A percentile compares a stretch with the other conserved stretches of the same genome.
Evolutionary conservation across 2,113 vertebrate species (phyloP).

Genomic region (Ranitomeya variabilis): DNA sequence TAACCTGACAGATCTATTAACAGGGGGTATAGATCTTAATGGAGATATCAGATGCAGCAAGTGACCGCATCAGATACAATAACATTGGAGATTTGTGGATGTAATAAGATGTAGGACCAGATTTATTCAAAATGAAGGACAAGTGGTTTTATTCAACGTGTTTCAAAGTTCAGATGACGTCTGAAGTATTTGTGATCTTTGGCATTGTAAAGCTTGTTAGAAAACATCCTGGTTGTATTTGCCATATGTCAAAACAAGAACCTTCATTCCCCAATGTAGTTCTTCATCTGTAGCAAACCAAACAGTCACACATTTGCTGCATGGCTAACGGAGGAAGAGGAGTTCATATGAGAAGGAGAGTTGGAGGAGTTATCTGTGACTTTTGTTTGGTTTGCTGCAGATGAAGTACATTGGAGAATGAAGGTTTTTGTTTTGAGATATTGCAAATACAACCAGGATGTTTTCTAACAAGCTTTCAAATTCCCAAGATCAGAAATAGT

Average conservation of each 20-base stretch:
- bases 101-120: too few species aligned
- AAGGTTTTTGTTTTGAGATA: conserved; percentile 92
- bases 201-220: conserved; percentile 89
- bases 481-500: conserved; percentile 89
- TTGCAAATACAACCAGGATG: conserved; percentile 85
- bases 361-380: too few species aligned
- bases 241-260: conserved; percentile 93
- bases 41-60: too few species aligned
- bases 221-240: conserved; percentile 88
- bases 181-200: conserved; percentile 88
- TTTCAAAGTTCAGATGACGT: conserved; percentile 45
- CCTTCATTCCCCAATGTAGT: conserved; percentile 92
- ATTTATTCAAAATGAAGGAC: too few species aligned
- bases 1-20: too few species aligned
- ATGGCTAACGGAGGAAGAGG: too few species aligned
- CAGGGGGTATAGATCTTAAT: too few species aligned
- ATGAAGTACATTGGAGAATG: conserved; percentile 98
- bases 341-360: too few species aligned
- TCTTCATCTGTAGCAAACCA: conserved; percentile 94
- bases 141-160: too few species aligned
- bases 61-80: too few species aligned
- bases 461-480: conserved; percentile 90
- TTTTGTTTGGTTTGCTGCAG: conserved; percentile 73
- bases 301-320: too few species aligned
- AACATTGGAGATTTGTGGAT: too few species aligned